Base-by-base conservation (phyloP, 2,113 vertebrate species). In the Oreochromis niloticus region DNA sequence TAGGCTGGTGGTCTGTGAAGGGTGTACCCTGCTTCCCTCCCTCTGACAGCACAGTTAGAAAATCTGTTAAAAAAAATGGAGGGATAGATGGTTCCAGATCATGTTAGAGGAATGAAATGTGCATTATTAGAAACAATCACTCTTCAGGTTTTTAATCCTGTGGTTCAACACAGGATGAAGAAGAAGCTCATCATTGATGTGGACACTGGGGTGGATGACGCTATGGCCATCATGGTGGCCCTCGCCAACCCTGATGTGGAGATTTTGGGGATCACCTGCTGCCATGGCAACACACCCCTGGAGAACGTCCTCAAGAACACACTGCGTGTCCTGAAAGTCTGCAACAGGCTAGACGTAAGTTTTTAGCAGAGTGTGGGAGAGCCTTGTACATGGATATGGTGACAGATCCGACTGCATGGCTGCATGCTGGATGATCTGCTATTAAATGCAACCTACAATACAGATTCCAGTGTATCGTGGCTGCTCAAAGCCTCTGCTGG, bases 151-250 rank as follows among this genome's bases (percentile, higher is more conserved):
- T 30, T 12, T 46, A 75, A 75, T 81, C 13, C 66, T 48, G 22
- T n/a, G 41, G 11, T 56, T 9, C 13, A 46, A 22, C 7, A 13
- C 16, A 91, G 82, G 80, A 95, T 90, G 91, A 93, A 86, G 84
- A 96, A 93, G 87, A 95, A 96, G 61, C 5, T 97, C 22, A 56
- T 96, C 6, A 12, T 97, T 2, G 97, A 97, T 2, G 88, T 95
- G 43, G 97, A 97, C 94, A 95, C 94, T 73, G 68, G 96, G 3
- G 94, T 97, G 86, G 97, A 97, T 9, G 96, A 97, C 24, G 95
- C 96, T 30, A 93, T 94, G 73, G 94, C 92, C 55, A 81, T 97
- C 61, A 96, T 97, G 96, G 75, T 97, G 87, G 96, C 95, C 36
- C 81, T 97, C 3, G 88, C 87, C 0, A 82, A 17, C 5, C 95